Evolutionary conservation across 1,140 invertebrate species (phyloP).

Genomic region (Macrostomum lignano): DNA sequence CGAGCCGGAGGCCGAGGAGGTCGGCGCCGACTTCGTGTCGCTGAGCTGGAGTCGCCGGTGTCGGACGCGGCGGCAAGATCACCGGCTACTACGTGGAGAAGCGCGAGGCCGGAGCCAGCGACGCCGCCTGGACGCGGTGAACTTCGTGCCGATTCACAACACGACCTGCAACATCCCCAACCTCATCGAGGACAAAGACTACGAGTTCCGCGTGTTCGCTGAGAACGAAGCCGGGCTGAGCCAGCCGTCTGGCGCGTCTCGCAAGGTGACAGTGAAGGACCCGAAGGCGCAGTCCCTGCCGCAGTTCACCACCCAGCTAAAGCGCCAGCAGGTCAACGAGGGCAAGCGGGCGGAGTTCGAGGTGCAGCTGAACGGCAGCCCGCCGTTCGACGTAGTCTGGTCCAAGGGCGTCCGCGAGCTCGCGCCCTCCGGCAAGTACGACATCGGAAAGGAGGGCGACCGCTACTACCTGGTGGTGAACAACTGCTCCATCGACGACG

Average conservation of each 20-base stretch:
- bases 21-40: conserved; percentile 88
- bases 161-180: conserved; percentile 79
- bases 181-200: conserved; percentile 75
- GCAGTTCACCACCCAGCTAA: conserved; percentile 8
- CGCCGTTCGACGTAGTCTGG: conserved; percentile 9
- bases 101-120: conserved; percentile 49
- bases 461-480: conserved; percentile 51
- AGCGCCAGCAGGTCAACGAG: conserved; percentile 8
- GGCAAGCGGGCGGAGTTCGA: conserved; percentile 10
- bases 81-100: conserved; percentile 90
- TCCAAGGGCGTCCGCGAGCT: conserved; percentile 64
- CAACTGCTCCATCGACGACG: conserved; percentile 81
- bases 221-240: conserved; percentile 72
- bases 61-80: conserved; percentile 68
- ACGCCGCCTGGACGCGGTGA: conserved; percentile 72
- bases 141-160: conserved; percentile 46
- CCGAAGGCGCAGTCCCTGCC: conserved; percentile 29
- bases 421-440: conserved; percentile 54
- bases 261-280: conserved; percentile 46
- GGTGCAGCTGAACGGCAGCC: conserved; percentile 8
- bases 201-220: conserved; percentile 83
- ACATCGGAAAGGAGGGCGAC: conserved; percentile 55
- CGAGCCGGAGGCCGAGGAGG: conserved; percentile 56
- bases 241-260: conserved; percentile 37
- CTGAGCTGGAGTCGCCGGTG: conserved; percentile 75